Conservation (phyloP, 2,797 vertebrate genomes). For the Pipistrellus pygmaeus region DNA sequence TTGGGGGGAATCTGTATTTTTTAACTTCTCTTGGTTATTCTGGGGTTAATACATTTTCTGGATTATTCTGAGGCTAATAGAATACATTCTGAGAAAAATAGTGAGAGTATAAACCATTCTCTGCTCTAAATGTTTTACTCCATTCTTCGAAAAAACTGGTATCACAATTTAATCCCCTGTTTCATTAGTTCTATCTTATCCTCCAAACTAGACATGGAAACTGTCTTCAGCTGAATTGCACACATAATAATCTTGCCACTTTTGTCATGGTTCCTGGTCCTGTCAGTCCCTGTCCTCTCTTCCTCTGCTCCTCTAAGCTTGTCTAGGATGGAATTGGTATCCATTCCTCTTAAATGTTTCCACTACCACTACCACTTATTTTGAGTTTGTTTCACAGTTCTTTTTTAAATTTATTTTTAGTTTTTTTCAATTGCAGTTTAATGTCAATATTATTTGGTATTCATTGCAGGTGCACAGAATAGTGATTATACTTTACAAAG, state of each 20-base stretch:
- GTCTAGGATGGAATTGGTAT: neutral
- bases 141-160: neutral
- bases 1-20: neutral
- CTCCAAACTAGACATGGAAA: neutral
- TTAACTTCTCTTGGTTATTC: neutral
- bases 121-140: neutral
- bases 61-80: constrained; percentile 6
- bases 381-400: neutral
- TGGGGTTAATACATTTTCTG: neutral
- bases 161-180: neutral
- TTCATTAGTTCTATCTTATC: neutral
- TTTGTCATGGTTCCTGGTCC: neutral
- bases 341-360: neutral
- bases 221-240: neutral
- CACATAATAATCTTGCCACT: neutral
- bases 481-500: neutral
- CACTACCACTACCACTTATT: neutral
- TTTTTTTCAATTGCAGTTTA: neutral
- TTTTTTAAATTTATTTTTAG: neutral
- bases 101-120: neutral
- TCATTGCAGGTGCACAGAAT: neutral
- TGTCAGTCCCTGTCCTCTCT: neutral
- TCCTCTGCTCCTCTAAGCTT: neutral
- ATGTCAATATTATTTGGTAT: neutral
- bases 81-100: neutral